Conservation (phyloP, 2,113 vertebrate genomes). For the Aptenodytes forsteri region DNA sequence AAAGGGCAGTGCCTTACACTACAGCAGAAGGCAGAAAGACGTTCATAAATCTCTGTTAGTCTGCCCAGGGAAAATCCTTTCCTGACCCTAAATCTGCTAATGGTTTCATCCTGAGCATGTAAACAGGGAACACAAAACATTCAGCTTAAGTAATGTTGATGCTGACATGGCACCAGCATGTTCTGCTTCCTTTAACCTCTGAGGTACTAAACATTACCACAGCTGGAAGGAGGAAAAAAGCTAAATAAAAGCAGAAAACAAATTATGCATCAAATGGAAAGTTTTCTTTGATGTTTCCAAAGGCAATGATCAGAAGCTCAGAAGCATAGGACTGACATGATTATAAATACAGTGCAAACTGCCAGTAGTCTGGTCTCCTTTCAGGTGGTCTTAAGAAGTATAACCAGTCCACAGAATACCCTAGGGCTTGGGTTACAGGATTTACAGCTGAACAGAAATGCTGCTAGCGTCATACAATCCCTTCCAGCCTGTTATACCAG, state of each 20-base stretch:
- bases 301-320: not conserved
- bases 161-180: not conserved
- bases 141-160: not conserved
- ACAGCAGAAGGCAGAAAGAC: not conserved
- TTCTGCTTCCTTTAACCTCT: not conserved
- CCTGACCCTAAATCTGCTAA: not conserved
- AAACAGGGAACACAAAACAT: not conserved
- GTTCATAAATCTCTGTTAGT: not conserved
- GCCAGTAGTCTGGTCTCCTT: not conserved
- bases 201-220: not conserved
- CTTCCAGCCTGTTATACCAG: not conserved
- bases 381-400: not conserved
- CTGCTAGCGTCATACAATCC: not conserved
- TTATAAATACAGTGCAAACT: not conserved
- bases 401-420: not conserved
- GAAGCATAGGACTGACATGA: not conserved
- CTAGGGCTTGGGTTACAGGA: not conserved
- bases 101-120: not conserved
- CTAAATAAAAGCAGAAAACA: not conserved
- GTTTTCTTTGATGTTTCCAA: not conserved
- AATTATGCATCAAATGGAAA: not conserved
- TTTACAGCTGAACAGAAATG: not conserved
- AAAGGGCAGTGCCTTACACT: not conserved
- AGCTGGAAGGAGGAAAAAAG: not conserved
- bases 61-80: not conserved